Base-by-base conservation (phyloP, 2,888 invertebrate genomes). In the Neoascia interrupta region DNA sequence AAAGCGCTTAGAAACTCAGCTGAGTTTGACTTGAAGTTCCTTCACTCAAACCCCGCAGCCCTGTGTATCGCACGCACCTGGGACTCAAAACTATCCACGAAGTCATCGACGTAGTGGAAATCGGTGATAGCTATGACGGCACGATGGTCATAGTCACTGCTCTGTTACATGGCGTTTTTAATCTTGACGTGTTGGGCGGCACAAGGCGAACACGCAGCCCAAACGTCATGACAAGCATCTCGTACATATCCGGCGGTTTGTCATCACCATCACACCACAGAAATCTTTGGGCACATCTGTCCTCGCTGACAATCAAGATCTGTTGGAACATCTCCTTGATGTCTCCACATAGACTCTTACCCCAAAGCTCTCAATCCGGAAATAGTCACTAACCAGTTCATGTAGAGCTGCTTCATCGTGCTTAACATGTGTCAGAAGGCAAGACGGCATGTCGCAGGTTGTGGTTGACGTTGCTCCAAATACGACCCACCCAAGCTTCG, bases 91-190 rank as follows among this genome's bases (percentile, higher is more conserved):
- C 36, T 60, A 19, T 21, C 18, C 5, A 53, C 34, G 23, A 36
- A 51, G 26, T 36, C 45, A 16, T 60, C 51, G 2, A 43, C 43
- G 11, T 69, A 53, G 13, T 51, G 45, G 5, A 31, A 39, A 21
- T 49, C 23, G 10, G n/a, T 58, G 8, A 69, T 60, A 15, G 26
- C 68, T 49, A n/a, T 16, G n/a, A n/a, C n/a, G n/a, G n/a, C n/a
- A n/a, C n/a, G n/a, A n/a, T n/a, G n/a, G n/a, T n/a, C n/a, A n/a
- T n/a, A n/a, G n/a, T n/a, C n/a, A n/a, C n/a, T n/a, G n/a, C n/a
- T n/a, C n/a, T n/a, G n/a, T n/a, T n/a, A n/a, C n/a, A n/a, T n/a
- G n/a, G n/a, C n/a, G n/a, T n/a, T n/a, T n/a, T n/a, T n/a, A n/a
- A n/a, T n/a, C n/a, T n/a, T n/a, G n/a, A n/a, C n/a, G n/a, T n/a